Evolutionary conservation across 2,113 vertebrate species (phyloP).

Genomic region (Oncorhynchus keta): DNA sequence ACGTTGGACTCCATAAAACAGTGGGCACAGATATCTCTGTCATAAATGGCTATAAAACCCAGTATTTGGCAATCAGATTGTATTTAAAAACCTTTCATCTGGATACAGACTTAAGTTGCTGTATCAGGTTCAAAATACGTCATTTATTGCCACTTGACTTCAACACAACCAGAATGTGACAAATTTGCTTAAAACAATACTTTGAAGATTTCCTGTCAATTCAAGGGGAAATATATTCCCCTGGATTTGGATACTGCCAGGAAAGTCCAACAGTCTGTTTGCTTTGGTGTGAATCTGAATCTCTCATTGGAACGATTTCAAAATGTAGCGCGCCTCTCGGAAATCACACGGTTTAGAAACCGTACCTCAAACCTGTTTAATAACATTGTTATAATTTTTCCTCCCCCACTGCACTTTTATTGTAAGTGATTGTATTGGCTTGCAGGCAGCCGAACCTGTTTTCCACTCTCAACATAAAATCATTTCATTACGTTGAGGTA

Average conservation of each 20-base stretch:
- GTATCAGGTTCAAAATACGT: too few relatives aligned
- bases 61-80: too few relatives aligned
- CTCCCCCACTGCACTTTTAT: slow-evolving; percentile 37
- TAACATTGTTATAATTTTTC: slow-evolving; percentile 34
- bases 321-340: neutral
- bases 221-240: too few relatives aligned
- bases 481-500: neutral
- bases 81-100: too few relatives aligned
- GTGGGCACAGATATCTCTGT: too few relatives aligned
- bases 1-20: too few relatives aligned
- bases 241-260: neutral
- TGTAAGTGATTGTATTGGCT: slow-evolving; percentile 50
- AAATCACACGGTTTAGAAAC: slow-evolving; percentile 55
- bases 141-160: too few relatives aligned
- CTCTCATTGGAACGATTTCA: slow-evolving; percentile 24
- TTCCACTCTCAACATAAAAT: neutral
- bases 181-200: too few relatives aligned
- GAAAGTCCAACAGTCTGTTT: neutral
- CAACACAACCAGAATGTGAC: too few relatives aligned
- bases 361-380: slow-evolving; percentile 9
- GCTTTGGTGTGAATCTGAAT: slow-evolving; percentile 11
- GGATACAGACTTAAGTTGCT: too few relatives aligned
- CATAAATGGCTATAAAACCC: too few relatives aligned
- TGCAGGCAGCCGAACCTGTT: slow-evolving; percentile 6
- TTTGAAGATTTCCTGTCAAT: too few relatives aligned